Evolutionary conservation across 2,113 vertebrate species (phyloP), one percentile per base, ranked within the genome.

Genomic region (Chaetops frenatus): DNA sequence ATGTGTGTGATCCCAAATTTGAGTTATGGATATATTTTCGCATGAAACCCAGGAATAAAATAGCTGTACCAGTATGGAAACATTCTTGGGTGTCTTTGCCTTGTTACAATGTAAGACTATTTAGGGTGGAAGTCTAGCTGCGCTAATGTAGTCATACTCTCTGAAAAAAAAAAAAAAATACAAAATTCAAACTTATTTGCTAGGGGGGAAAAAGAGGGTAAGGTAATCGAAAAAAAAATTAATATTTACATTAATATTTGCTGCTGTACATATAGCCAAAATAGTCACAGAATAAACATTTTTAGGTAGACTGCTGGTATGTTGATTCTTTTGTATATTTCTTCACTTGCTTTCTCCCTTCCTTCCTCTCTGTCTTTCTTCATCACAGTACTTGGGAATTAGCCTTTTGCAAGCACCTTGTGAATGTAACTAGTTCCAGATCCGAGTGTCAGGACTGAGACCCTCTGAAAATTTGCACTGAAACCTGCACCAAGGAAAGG

Each of bases 401-500:
- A 78, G 71, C 4, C 6, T 87, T 71, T 71, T 71, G 20, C 15
- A 47, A 17, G 5, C 20, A 47, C 33, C 7, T 2, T 7, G 69
- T 38, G 44, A 61, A 74, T 13, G 8, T 25, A 56, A 6, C 11
- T n/a, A 25, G 5, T 20, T 67, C 14, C 12, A 45, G 17, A 82
- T 12, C 8, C 0, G 0, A 42, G 12, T 31, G 23, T 45, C 20
- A 58, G n/a, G 50, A 71, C n/a, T 22, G 13, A 81, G 25, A 2
- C 16, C 14, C 9, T 69, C 25, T 33, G 44, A 35, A 57, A 54
- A 65, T 74, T 38, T 85, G 40, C 36, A 76, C 0, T 40, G 66
- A 73, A 73, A 51, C 13, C 13, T 47, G n/a, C 7, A 62, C n/a
- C 57, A 57, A 48, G 35, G 53, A 71, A 57, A 48, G 35, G 53